Evolutionary conservation across 2,888 invertebrate species (phyloP).

Genomic region (Cosmopolites sordidus): DNA sequence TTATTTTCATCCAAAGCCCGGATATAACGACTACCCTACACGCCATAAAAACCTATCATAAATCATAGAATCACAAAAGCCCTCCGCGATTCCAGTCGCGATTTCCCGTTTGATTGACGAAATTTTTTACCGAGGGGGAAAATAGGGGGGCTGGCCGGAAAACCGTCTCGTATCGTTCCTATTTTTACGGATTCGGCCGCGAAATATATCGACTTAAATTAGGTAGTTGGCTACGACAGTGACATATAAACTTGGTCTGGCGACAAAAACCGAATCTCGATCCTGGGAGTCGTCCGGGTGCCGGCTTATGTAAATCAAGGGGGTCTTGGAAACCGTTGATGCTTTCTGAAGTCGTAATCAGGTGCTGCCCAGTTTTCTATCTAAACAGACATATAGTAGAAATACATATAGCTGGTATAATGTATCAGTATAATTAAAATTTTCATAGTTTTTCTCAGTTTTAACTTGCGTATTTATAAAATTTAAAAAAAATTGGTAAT

Average conservation of each 20-base stretch:
- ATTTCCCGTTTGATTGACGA: conserved; percentile 35
- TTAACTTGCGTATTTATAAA: too few relatives aligned
- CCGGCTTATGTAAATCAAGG: conserved; percentile 49
- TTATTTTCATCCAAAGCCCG: not conserved
- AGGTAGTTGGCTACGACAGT: conserved; percentile 46
- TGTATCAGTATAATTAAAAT: too few relatives aligned
- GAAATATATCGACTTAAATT: conserved; percentile 44
- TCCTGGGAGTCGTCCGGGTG: conserved; percentile 44
- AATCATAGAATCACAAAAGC: conserved; percentile 20
- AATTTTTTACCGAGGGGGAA: conserved; percentile 33
- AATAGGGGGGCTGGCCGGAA: conserved; percentile 21
- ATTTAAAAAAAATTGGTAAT: too few relatives aligned
- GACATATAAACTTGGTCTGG: conserved; percentile 47
- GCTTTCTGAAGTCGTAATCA: conserved; percentile 45
- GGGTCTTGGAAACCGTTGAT: conserved; percentile 44
- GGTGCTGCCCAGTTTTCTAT: conserved; percentile 40
- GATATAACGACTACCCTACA: not conserved
- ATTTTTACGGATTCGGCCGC: conserved; percentile 39
- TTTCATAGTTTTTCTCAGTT: too few relatives aligned
- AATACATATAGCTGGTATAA: too few relatives aligned
- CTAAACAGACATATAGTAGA: conserved; percentile 40
- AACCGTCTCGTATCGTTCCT: conserved; percentile 27
- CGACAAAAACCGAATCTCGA: conserved; percentile 49
- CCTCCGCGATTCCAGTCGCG: conserved; percentile 17
- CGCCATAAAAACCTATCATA: conserved; percentile 6